phyloP scores from a whole-genome alignment of 2,888 invertebrate species.

The Junonia oenone region DNA sequence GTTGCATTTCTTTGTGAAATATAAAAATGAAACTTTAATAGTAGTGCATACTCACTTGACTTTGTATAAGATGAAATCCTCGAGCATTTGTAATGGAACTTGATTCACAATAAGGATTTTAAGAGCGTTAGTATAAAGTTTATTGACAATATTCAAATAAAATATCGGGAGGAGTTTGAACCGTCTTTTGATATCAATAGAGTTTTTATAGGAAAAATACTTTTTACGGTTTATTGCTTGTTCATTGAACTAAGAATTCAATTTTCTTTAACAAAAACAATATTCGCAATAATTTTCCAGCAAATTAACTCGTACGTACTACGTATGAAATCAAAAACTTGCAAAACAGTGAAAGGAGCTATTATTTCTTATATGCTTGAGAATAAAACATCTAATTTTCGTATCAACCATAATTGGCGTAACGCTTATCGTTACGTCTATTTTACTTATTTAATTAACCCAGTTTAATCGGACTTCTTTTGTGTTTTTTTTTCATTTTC shows the following conservation, averaged over 20 bases:
- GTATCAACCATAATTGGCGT: neutral
- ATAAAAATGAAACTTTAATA: slow-evolving; percentile 19
- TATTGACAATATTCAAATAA: slow-evolving; percentile 1
- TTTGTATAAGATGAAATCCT: slow-evolving; percentile 18
- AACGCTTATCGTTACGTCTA: neutral
- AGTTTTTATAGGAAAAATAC: neutral
- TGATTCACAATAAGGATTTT: slow-evolving; percentile 14
- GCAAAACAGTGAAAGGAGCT: neutral
- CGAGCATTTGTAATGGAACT: slow-evolving; percentile 8
- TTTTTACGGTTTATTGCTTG: neutral
- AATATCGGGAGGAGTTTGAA: neutral
- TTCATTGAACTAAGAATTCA: neutral
- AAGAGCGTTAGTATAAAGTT: neutral
- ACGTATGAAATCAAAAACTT: neutral
- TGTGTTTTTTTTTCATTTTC: neutral
- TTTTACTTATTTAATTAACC: neutral
- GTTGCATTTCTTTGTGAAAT: slow-evolving; percentile 16
- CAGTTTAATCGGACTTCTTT: neutral
- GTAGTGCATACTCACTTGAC: slow-evolving; percentile 16
- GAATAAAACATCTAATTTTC: neutral
- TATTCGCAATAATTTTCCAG: too few relatives aligned
- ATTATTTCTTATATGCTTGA: neutral
- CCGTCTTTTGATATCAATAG: neutral
- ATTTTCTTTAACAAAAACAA: too few relatives aligned
- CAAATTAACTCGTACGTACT: neutral